Conservation (phyloP, 2,888 invertebrate genomes). For the Seira sanloemensis region DNA sequence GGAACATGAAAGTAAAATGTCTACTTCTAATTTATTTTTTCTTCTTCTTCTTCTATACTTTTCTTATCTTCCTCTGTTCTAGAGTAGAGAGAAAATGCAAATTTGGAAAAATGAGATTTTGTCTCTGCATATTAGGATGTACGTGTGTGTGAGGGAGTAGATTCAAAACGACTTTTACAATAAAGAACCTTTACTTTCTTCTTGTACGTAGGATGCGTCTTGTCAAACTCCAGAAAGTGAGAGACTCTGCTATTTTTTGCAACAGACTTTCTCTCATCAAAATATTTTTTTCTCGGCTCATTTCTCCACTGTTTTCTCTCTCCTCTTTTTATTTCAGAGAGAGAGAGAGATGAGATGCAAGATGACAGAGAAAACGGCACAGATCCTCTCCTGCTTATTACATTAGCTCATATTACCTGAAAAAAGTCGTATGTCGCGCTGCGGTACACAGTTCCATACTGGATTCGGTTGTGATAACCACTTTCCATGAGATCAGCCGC, state of each 20-base stretch:
- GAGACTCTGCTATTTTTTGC: not conserved
- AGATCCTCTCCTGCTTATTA: not conserved
- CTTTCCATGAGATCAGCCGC: conserved; percentile 84
- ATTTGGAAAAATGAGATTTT: conserved; percentile 34
- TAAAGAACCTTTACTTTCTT: not conserved
- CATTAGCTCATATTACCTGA: conserved; percentile 78
- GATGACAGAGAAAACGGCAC: not conserved
- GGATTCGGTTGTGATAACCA: conserved; percentile 93
- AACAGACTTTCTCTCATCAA: not conserved
- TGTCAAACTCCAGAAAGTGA: not conserved
- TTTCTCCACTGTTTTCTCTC: not conserved
- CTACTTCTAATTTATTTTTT: conserved; percentile 3
- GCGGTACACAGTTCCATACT: conserved; percentile 87
- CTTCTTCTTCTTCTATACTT: not conserved
- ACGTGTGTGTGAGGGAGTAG: too few relatives aligned
- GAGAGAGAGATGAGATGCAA: not conserved
- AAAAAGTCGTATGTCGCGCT: conserved; percentile 93
- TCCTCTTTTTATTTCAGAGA: not conserved
- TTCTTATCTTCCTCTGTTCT: not conserved
- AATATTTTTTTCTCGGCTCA: not conserved
- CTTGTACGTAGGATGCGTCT: not conserved
- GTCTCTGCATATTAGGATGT: not conserved
- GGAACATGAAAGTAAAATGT: conserved; percentile 15
- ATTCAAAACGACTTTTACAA: not conserved
- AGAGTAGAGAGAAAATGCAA: conserved; percentile 40